Evolutionary conservation across 2,888 invertebrate genomes (phyloP), one percentile per base, ranked within the genome.

Genomic region (Argynnis bischoffii): DNA sequence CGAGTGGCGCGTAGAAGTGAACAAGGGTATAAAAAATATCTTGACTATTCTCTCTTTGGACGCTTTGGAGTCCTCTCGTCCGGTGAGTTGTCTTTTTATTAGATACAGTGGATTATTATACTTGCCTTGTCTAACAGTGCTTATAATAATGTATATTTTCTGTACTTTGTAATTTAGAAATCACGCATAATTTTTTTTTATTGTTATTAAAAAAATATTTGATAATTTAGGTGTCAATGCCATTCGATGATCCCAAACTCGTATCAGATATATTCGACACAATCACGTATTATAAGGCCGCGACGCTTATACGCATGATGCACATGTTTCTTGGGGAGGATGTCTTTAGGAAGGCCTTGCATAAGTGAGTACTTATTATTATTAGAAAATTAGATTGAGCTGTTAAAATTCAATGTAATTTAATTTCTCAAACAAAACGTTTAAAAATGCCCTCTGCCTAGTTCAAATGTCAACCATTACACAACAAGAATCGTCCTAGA

Each of bases 261-360:
- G 97, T 98, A 67, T 93, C 93, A 0, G 96, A 97, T 89, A 96
- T 97, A 60, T 98, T 98, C 85, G 97, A 98, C 84, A 94, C 95
- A 64, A 97, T 98, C 76, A 96, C 97, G 0, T 98, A 98, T 85
- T 94, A 95, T 72, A 98, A 98, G 87, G 98, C 98, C 0, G 95
- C 97, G 0, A 94, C 95, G 0, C 94, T 99, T 55, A 95, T 99
- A 70, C 94, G 98, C 55, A 99, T 99, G 99, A 97, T 99, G 96
- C 95, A 95, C 75, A 93, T 95, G 81, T 96, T 97, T 86, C 93
- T 99, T 31, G 98, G 98, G 0, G 95, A 96, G 59, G 93, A 94
- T 0, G 93, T 95, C 16, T 96, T 97, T 85, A 93, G 94, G 72
- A 86, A 90, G 72, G 96, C 96, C 13, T 91, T 96, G 14, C 94